Percentiles rank a stretch among this genome's conserved stretches.
These are phyloP conservation scores for Alcedo quadribrachys DNA, from an alignment of 2,797 vertebrate genomes.

Conservation along the genomic window DNA sequence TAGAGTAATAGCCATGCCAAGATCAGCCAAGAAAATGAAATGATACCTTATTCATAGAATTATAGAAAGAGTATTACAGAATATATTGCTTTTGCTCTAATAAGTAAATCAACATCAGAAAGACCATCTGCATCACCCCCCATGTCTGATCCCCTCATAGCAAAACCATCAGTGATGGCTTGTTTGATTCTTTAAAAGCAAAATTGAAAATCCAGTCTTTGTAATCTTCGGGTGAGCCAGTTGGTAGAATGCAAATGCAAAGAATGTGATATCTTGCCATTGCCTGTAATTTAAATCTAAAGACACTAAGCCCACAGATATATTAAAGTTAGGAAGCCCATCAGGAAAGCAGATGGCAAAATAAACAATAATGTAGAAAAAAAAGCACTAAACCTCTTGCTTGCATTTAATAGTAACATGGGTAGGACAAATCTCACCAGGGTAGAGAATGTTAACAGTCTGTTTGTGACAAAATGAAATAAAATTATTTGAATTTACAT, in stretches of 20 bases:
- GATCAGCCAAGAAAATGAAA: background rate
- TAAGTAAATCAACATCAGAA: background rate
- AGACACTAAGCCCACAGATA: slow-evolving; percentile 35
- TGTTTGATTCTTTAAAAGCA: slow-evolving; percentile 34
- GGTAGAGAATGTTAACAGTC: background rate
- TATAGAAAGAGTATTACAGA: background rate
- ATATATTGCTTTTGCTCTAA: background rate
- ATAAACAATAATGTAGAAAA: background rate
- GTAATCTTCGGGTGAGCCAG: slow-evolving; percentile 7
- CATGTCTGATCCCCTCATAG: background rate
- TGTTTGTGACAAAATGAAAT: slow-evolving; percentile 37
- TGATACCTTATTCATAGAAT: background rate
- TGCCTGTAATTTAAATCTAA: slow-evolving; percentile 42
- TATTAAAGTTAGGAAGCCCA: background rate
- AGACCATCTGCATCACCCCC: background rate
- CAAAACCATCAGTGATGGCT: background rate
- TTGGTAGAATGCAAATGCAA: slow-evolving; percentile 19
- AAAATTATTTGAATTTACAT: slow-evolving; percentile 13
- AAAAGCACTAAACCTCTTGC: slow-evolving; percentile 23
- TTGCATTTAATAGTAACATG: background rate
- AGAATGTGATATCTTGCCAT: slow-evolving; percentile 11
- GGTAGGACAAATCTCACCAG: slow-evolving; percentile 38
- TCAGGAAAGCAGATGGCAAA: slow-evolving; percentile 63
- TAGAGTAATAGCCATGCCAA: background rate
- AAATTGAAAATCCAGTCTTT: slow-evolving; percentile 30